phyloP scores from a whole-genome alignment of 1,140 invertebrate species.

The Chymomyza costata region DNA sequence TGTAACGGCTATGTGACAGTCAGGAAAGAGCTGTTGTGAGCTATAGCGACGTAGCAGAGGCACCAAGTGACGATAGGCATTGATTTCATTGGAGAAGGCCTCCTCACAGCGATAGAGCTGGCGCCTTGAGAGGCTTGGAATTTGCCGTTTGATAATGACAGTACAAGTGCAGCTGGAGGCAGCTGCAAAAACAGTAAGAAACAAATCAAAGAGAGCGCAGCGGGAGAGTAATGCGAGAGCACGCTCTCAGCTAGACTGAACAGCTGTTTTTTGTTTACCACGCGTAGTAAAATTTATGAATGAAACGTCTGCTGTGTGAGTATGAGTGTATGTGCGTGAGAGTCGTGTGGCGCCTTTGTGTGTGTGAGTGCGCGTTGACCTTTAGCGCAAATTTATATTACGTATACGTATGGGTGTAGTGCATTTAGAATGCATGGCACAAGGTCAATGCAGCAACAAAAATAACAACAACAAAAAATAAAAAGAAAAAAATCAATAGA shows the following conservation, averaged over 20 bases:
- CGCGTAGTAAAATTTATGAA: conserved; percentile 54
- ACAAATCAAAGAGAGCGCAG: neutral
- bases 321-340: conserved; percentile 39
- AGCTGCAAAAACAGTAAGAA: conserved; percentile 12
- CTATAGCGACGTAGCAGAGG: conserved; percentile 54
- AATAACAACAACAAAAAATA: conserved; percentile 13
- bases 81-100: conserved; percentile 70
- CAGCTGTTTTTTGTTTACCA: conserved; percentile 67
- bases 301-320: conserved; percentile 43
- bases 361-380: conserved; percentile 58
- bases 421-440: conserved; percentile 67
- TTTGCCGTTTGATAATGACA: conserved; percentile 70
- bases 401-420: conserved; percentile 46
- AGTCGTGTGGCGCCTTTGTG: conserved; percentile 16
- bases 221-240: conserved; percentile 5
- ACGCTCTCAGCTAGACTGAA: conserved; percentile 3
- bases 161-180: conserved; percentile 21
- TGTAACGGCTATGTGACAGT: conserved; percentile 56
- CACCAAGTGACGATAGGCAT: conserved; percentile 59
- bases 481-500: conserved; percentile 24
- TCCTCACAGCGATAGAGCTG: conserved; percentile 67
- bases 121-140: conserved; percentile 61
- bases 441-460: conserved; percentile 52
- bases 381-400: conserved; percentile 64
- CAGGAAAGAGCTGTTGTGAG: conserved; percentile 51